These are phyloP conservation scores for Cordilura impudica DNA, from an alignment of 2,888 invertebrate genomes.

Conservation along the genomic window DNA sequence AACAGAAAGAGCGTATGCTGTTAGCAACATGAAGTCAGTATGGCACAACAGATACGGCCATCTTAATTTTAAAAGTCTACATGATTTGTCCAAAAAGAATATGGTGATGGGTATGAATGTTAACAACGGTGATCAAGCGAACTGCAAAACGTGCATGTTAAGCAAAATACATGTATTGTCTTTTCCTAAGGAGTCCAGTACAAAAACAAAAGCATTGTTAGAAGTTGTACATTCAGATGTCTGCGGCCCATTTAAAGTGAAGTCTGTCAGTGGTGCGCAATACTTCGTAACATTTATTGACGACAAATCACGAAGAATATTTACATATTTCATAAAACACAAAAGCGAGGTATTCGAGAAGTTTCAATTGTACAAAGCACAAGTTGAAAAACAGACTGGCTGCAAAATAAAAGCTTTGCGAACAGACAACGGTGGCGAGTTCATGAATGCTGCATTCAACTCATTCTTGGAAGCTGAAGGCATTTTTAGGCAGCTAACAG, in stretches of 20 bases:
- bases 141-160: too few relatives aligned
- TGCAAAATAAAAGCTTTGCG: conserved; percentile 49
- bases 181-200: too few relatives aligned
- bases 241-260: conserved; percentile 37
- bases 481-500: conserved; percentile 40
- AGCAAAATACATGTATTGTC: too few relatives aligned
- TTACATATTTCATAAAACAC: too few relatives aligned
- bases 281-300: too few relatives aligned
- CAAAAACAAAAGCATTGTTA: too few relatives aligned
- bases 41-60: too few relatives aligned
- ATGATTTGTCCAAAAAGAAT: neutral
- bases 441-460: conserved; percentile 35
- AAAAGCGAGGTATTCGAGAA: too few relatives aligned
- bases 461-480: conserved; percentile 37
- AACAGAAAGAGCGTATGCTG: too few relatives aligned
- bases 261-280: conserved; percentile 29
- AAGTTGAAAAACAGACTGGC: conserved; percentile 50
- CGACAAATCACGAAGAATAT: too few relatives aligned
- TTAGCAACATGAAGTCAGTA: too few relatives aligned
- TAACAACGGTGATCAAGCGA: neutral
- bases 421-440: conserved; percentile 49
- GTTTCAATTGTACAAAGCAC: conserved; percentile 50
- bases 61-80: conserved; percentile 24
- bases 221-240: too few relatives aligned
- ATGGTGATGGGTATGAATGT: conserved; percentile 22